Percentiles rank a stretch among this genome's conserved stretches.
phyloP scores from a whole-genome alignment of 2,797 vertebrate genomes.

The Poliocrania exsul region DNA sequence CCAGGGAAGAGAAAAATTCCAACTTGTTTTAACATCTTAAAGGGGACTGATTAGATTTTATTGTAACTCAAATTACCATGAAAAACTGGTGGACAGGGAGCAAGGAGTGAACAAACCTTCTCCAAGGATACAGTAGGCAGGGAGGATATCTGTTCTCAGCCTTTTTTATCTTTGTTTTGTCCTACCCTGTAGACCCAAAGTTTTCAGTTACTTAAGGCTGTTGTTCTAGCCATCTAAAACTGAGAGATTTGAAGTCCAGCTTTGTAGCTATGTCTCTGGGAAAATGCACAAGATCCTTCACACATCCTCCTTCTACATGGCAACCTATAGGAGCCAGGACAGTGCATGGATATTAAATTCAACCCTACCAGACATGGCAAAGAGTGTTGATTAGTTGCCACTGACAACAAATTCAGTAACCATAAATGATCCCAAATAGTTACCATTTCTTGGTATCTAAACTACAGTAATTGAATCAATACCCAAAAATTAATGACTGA shows the following conservation, averaged over 20 bases:
- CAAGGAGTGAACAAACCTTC: neutral
- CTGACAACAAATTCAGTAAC: neutral
- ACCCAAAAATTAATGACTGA: neutral
- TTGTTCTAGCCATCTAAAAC: neutral
- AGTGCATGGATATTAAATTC: neutral
- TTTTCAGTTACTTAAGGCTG: neutral
- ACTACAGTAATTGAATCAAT: neutral
- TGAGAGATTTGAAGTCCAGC: neutral
- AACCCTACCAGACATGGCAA: neutral
- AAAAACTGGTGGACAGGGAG: neutral
- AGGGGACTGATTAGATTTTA: neutral
- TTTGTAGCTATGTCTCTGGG: neutral
- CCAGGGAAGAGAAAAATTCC: neutral
- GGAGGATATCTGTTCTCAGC: neutral
- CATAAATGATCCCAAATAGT: rapidly evolving
- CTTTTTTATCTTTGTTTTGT: neutral
- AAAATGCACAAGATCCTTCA: neutral
- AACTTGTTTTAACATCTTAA: neutral
- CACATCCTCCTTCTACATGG: neutral
- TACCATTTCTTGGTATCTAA: neutral
- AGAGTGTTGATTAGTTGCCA: neutral
- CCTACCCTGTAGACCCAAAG: neutral
- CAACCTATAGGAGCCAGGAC: neutral
- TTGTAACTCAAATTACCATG: neutral
- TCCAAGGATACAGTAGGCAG: neutral